These are phyloP conservation scores for Sarcophaga carnaria DNA, from an alignment of 2,888 invertebrate genomes.

Conservation along the genomic window DNA sequence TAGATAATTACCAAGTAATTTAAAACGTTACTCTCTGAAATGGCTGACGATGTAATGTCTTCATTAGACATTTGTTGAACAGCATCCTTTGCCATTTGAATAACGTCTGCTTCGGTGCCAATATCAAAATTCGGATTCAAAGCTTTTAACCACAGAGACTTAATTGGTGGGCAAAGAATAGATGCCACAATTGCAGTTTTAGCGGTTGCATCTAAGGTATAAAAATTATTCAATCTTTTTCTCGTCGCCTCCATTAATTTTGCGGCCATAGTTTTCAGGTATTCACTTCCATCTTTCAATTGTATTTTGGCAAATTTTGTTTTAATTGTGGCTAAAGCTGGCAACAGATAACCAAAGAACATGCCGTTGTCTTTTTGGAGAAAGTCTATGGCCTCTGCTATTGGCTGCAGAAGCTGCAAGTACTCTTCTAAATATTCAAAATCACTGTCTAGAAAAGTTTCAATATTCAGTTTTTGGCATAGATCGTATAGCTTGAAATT, in stretches of 20 bases:
- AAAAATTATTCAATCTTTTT: neutral
- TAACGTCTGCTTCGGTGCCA: no score
- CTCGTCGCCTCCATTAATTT: constrained; percentile 31
- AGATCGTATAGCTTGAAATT: constrained; percentile 2
- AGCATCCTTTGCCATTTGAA: no score
- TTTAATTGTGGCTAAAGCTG: constrained; percentile 44
- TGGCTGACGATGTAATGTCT: no score
- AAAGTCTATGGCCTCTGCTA: constrained; percentile 51
- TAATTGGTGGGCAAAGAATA: no score
- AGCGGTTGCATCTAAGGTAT: no score
- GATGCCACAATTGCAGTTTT: no score
- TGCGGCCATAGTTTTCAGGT: constrained; percentile 31
- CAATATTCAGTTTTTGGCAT: constrained; percentile 48
- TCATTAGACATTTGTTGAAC: no score
- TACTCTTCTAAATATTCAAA: constrained; percentile 51
- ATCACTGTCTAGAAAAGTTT: constrained; percentile 46
- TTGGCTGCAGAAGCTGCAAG: constrained; percentile 46
- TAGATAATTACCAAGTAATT: no score
- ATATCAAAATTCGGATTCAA: no score
- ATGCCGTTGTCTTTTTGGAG: constrained; percentile 52
- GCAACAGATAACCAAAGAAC: constrained; percentile 49
- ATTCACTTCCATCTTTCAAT: constrained; percentile 26
- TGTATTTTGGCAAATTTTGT: constrained; percentile 46
- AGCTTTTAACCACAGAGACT: no score
- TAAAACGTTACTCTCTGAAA: no score